Base-by-base conservation (phyloP, 2,113 vertebrate species). In the Podarcis raffonei region DNA sequence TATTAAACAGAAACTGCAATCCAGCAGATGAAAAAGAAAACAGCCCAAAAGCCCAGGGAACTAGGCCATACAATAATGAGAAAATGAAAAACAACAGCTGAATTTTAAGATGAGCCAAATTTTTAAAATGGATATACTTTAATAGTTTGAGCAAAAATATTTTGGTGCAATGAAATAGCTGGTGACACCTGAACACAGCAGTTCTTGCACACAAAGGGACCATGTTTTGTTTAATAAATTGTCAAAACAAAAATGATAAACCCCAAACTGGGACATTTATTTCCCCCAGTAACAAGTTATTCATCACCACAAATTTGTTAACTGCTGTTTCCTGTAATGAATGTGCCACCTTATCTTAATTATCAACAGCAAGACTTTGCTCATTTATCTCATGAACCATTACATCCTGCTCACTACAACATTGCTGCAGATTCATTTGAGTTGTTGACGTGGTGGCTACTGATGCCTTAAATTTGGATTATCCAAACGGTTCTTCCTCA, bases 61-160 rank as follows among this genome's bases (percentile, higher is more conserved):
- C 96, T 95, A 96, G 95, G 95, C 92, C 95, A 95, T 94, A 96
- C 96, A 92, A 91, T 96, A 96, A 95, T 93, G 92, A 96, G 94
- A 92, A 90, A 94, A 96, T 92, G 90, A 94, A 91, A 83, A 95
- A 93, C 93, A 95, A 93, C 94, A 96, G 94, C 90, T 3, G 0
- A 89, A 95, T 95, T 96, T 95, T 94, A 96, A 97, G 91, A 96
- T 92, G 92, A 96, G 96, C 86, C 95, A 92, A 95, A 94, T 96
- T 96, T 83, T 96, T 93, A 95, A 95, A 93, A 90, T 91, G 93
- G 91, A 95, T 65, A 62, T 96, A 86, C 95, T 96, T 96, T 90
- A 94, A 94, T 92, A 89, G 84, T 88, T 93, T 95, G 94, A 94
- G 87, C 93, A 94, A 93, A 95, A 93, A 93, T 68, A 91, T 93